A percentile compares a stretch with the other conserved stretches of the same genome.
These are phyloP conservation scores for Eunapius fragilis DNA, from an alignment of 37 sponge, comb jelly and placozoan genomes.

Conservation along the genomic window DNA sequence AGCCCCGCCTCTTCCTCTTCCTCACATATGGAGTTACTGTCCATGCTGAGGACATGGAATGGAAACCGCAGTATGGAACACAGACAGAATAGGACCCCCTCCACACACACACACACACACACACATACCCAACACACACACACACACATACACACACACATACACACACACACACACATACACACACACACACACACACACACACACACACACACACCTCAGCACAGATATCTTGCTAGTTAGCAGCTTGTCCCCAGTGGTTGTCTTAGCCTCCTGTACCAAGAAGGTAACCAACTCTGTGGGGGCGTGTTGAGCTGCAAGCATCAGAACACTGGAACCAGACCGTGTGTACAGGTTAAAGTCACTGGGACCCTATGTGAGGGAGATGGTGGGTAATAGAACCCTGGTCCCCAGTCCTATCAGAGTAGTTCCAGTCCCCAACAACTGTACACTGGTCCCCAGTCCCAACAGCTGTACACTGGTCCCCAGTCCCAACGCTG, in stretches of 20 bases:
- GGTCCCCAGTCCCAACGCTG: not conserved
- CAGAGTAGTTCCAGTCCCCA: no score
- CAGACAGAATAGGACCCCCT: no score
- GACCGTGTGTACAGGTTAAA: slow-evolving; percentile 48
- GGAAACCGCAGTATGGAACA: not conserved
- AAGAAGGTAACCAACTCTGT: slow-evolving; percentile 60
- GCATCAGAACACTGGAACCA: slow-evolving; percentile 65
- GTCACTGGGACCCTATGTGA: slow-evolving; percentile 58
- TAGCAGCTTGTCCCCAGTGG: slow-evolving; percentile 2
- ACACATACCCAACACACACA: no score
- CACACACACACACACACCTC: no score
- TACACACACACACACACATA: no score
- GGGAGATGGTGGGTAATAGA: not conserved
- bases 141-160: no score
- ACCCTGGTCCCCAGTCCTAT: not conserved
- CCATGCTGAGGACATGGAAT: not conserved
- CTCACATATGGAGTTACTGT: not conserved
- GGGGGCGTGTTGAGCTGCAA: slow-evolving; percentile 54
- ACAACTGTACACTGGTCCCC: not conserved
- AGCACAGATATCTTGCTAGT: not conserved
- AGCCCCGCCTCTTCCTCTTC: no score
- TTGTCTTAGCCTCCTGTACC: slow-evolving; percentile 15
- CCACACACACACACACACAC: no score
- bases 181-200: no score
- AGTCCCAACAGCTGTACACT: not conserved